Evolutionary conservation across 2,888 invertebrate species (phyloP).

Genomic region (Lochmaea crataegi): DNA sequence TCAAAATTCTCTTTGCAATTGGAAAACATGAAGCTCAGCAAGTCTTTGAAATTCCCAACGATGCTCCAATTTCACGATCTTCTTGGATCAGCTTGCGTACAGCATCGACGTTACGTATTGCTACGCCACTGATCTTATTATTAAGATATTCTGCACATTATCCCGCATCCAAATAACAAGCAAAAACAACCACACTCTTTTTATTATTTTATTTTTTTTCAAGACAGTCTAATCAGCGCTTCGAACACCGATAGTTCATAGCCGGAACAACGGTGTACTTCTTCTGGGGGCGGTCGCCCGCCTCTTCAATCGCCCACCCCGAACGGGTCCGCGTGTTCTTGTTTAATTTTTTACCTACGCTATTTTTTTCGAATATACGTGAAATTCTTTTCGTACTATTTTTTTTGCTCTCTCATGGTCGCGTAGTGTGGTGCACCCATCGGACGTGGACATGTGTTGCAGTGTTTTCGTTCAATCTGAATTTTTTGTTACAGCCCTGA

Average conservation of each 20-base stretch:
- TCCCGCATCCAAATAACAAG: neutral
- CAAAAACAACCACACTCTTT: slow-evolving; percentile 3
- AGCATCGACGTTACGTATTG: too few relatives aligned
- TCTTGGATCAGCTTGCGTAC: too few relatives aligned
- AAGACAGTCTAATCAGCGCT: slow-evolving; percentile 2
- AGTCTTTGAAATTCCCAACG: too few relatives aligned
- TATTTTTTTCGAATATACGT: neutral
- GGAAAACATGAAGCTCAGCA: too few relatives aligned
- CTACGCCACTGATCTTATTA: slow-evolving; percentile 6
- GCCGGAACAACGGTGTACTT: slow-evolving; percentile 17
- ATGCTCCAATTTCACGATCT: too few relatives aligned
- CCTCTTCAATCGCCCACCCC: slow-evolving; percentile 21
- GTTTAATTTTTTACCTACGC: slow-evolving; percentile 15
- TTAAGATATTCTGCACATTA: neutral
- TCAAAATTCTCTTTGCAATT: too few relatives aligned
- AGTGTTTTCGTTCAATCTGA: slow-evolving; percentile 34
- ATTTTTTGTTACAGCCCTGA: slow-evolving; percentile 82
- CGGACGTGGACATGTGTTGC: slow-evolving; percentile 28
- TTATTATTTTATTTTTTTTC: neutral
- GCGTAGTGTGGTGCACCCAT: neutral
- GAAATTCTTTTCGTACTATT: neutral
- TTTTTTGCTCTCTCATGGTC: slow-evolving; percentile 23
- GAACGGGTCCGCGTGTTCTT: slow-evolving; percentile 16
- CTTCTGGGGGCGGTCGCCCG: slow-evolving; percentile 28
- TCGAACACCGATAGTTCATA: slow-evolving; percentile 16